These are phyloP conservation scores for Mionectes olivaceus DNA, from an alignment of 2,797 vertebrate genomes.

Conservation along the genomic window DNA sequence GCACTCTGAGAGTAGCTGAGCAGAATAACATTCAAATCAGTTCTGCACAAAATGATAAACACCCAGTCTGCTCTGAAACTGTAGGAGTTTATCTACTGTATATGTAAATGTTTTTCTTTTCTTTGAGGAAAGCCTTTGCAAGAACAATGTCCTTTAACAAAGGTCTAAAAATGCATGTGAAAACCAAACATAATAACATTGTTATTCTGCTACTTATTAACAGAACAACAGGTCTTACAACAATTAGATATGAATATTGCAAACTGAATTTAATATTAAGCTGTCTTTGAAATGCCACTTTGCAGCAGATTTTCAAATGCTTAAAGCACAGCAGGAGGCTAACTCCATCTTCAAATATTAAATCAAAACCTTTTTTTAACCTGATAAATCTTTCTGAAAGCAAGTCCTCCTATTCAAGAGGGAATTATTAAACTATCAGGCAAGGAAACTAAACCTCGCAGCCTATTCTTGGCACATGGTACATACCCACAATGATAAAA, in stretches of 20 bases:
- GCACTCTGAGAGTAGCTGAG: conserved; percentile 63
- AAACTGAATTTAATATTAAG: conserved; percentile 82
- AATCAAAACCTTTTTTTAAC: conserved; percentile 82
- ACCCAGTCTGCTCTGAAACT: conserved; percentile 64
- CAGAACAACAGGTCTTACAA: conserved; percentile 74
- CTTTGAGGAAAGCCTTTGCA: conserved; percentile 68
- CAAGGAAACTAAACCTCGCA: conserved; percentile 45
- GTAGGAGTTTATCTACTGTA: conserved; percentile 70
- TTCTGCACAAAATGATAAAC: conserved; percentile 68
- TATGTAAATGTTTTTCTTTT: conserved; percentile 73
- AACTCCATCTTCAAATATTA: conserved; percentile 83
- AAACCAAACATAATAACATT: conserved; percentile 75
- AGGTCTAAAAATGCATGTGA: conserved; percentile 75
- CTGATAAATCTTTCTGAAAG: conserved; percentile 76
- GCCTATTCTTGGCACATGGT: conserved; percentile 33
- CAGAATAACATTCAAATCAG: conserved; percentile 62
- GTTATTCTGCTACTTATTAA: conserved; percentile 81
- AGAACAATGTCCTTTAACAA: conserved; percentile 74
- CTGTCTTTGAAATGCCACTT: conserved; percentile 82
- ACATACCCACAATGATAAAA: conserved; percentile 53
- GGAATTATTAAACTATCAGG: conserved; percentile 68
- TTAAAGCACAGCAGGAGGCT: conserved; percentile 82
- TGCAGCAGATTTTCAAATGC: conserved; percentile 80
- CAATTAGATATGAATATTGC: conserved; percentile 82
- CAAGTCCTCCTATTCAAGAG: conserved; percentile 61